phyloP scores from a whole-genome alignment of 2,113 vertebrate genomes.

The Ptyas mucosa region DNA sequence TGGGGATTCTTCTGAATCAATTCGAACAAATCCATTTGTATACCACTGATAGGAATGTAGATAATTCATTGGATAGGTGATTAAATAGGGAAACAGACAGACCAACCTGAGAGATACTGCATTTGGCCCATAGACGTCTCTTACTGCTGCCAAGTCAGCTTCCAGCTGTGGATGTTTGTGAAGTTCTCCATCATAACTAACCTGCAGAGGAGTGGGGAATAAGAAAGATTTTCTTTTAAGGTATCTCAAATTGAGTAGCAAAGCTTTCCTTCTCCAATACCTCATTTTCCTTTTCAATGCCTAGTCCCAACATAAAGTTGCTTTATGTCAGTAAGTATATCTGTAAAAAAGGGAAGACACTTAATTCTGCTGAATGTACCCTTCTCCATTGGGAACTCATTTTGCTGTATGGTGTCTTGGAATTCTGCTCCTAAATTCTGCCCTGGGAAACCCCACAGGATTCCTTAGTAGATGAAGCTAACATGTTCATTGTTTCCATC shows the following conservation, averaged over 20 bases:
- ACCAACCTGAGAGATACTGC: constrained; percentile 89
- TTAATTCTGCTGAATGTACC: background rate
- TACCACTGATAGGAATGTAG: background rate
- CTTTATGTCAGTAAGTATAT: background rate
- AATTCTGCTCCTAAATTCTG: background rate
- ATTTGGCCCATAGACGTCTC: constrained; percentile 83
- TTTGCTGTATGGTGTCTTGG: background rate
- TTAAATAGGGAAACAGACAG: background rate
- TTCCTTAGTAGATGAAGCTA: background rate
- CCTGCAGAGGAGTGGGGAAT: constrained; percentile 57
- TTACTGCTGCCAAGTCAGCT: constrained; percentile 83
- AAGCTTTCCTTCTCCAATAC: background rate
- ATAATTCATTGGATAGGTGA: background rate
- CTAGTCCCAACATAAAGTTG: background rate
- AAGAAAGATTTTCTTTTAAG: background rate
- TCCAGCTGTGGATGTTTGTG: constrained; percentile 87
- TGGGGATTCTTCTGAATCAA: background rate
- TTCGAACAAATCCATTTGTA: background rate
- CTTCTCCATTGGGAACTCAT: background rate
- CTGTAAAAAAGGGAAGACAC: background rate
- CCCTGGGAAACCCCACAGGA: background rate
- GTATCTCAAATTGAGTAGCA: background rate
- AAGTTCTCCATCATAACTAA: constrained; percentile 86
- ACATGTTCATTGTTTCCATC: background rate
- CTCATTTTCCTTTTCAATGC: background rate